phyloP scores from a whole-genome alignment of 2,113 vertebrate species.

The Sylvia atricapilla region DNA sequence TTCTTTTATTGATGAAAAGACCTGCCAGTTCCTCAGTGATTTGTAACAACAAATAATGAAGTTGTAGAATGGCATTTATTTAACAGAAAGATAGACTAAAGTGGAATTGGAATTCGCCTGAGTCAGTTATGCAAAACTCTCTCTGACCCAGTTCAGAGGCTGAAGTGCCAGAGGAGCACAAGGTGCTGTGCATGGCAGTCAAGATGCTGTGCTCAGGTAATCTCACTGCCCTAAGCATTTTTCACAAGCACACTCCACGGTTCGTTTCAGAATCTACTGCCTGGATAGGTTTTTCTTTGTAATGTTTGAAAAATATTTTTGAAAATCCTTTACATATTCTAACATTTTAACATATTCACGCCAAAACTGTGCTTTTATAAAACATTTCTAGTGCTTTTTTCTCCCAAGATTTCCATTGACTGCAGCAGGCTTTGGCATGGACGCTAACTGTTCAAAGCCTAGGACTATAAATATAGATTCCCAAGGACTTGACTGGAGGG shows the following conservation, averaged over 20 bases:
- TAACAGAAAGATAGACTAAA: neutral
- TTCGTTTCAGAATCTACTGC: neutral
- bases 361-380: conserved; percentile 11
- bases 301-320: neutral
- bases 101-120: neutral
- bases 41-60: neutral
- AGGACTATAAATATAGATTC: conserved; percentile 20
- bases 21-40: neutral
- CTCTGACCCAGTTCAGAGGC: neutral
- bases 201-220: neutral
- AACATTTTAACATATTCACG: neutral
- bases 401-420: neutral
- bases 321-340: neutral
- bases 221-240: neutral
- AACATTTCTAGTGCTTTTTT: neutral
- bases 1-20: neutral
- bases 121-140: neutral
- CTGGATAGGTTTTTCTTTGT: neutral
- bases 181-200: neutral
- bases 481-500: conserved; percentile 42
- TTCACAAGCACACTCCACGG: neutral
- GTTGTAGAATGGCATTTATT: neutral
- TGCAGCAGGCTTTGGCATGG: conserved; percentile 19
- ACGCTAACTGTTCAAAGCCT: neutral
- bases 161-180: neutral